Evolutionary conservation across 2,113 vertebrate genomes (phyloP), one percentile per base, ranked within the genome.

Genomic region (Oryzias melastigma): DNA sequence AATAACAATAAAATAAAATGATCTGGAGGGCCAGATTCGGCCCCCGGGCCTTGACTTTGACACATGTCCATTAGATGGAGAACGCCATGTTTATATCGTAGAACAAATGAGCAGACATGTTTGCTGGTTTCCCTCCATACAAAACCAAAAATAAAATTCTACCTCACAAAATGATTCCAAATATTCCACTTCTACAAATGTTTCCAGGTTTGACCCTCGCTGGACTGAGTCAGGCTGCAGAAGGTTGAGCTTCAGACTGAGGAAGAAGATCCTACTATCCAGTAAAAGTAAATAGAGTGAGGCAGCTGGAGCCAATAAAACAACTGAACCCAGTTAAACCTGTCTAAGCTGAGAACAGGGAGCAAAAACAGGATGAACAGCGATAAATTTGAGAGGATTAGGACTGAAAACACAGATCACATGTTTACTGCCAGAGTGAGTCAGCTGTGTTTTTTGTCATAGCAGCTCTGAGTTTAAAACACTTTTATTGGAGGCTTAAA

Each of bases 241-340:
- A 35, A 12, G 10, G 35, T 35, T 35, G 35, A 35, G 35, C 35
- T 12, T 12, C 14, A 18, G 51, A 64, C 40, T 48, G 69, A 52
- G 44, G 57, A 87, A 63, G 81, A 88, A 78, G 84, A 85, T 84
- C 80, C 79, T 62, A 62, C 85, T 78, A 76, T 81, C 58, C 68
- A 73, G 80, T 89, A 82, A 85, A 87, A 79, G 22, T 81, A 73
- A 71, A 85, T 71, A 25, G 64, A 78, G 71, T 84, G 65, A 64
- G 73, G 78, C 88, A 90, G 77, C 83, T 83, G 87, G 77, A 82
- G 82, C 81, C 77, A 73, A 86, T 90, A 89, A 91, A 87, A 73
- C 82, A 82, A 73, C 75, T 86, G 85, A 86, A 85, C 70, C 78
- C 79, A 75, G 71, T 89, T 85, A 90, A 90, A 85, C 53, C 78